A percentile compares a stretch with the other conserved stretches of the same genome.
Evolutionary conservation across 2,888 invertebrate genomes (phyloP).

Genomic region (Parapristionchus giblindavisi): DNA sequence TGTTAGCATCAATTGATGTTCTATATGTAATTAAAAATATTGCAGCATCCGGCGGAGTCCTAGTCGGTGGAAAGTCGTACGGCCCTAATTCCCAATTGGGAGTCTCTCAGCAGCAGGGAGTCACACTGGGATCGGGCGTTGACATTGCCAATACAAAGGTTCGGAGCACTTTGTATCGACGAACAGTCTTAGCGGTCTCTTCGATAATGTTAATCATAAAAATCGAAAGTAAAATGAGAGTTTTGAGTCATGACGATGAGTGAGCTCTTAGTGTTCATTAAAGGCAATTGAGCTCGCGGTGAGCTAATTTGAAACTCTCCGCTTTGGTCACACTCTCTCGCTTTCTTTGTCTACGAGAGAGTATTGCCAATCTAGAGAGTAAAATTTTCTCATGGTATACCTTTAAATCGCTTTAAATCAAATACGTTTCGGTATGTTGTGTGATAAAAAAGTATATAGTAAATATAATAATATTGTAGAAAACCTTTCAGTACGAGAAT

Average conservation of each 20-base stretch:
- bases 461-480: no score
- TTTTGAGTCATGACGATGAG: neutral
- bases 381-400: no score
- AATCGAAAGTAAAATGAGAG: neutral
- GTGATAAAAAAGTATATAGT: no score
- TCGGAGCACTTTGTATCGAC: neutral
- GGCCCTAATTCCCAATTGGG: constrained; percentile 20
- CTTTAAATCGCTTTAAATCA: no score
- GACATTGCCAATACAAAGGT: constrained; percentile 22
- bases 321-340: no score
- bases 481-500: constrained; percentile 12
- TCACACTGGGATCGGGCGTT: neutral
- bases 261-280: neutral
- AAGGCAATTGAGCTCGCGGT: neutral
- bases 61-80: constrained; percentile 14
- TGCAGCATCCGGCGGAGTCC: constrained; percentile 16
- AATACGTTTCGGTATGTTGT: no score
- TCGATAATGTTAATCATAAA: no score
- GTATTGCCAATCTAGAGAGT: no score
- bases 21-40: neutral
- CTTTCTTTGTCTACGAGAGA: no score
- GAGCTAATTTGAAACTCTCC: neutral
- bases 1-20: no score
- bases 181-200: no score
- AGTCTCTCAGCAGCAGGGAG: neutral